Evolutionary conservation across 2,888 invertebrate species (phyloP).

Genomic region (Clivina fossor): DNA sequence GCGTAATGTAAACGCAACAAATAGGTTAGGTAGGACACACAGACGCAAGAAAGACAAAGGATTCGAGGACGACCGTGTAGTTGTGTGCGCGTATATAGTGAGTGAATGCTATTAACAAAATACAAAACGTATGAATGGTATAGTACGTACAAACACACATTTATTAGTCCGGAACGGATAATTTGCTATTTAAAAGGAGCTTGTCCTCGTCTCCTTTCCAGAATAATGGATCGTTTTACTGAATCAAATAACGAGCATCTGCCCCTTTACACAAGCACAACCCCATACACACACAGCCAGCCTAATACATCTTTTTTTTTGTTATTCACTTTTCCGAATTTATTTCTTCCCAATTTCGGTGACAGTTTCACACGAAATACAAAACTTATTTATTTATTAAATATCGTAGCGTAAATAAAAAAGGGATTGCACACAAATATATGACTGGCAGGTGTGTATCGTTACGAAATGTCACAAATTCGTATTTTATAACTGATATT

Average conservation of each 20-base stretch:
- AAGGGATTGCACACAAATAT: too few species aligned
- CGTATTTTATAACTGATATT: conserved; percentile 1
- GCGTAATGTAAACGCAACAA: conserved; percentile 18
- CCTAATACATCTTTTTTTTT: too few species aligned
- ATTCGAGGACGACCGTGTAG: conserved; percentile 52
- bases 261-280: too few species aligned
- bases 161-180: conserved; percentile 23
- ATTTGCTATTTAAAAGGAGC: conserved; percentile 39
- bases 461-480: conserved; percentile 17
- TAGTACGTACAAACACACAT: conserved; percentile 10
- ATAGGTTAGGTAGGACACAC: conserved; percentile 20
- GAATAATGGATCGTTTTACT: conserved; percentile 43
- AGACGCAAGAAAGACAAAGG: conserved; percentile 40
- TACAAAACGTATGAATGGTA: conserved; percentile 14
- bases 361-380: too few species aligned
- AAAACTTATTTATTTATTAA: too few species aligned
- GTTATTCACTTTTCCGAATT: too few species aligned
- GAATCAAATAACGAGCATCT: too few species aligned
- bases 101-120: conserved; percentile 26
- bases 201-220: conserved; percentile 53
- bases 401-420: too few species aligned
- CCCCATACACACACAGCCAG: too few species aligned
- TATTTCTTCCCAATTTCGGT: too few species aligned
- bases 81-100: conserved; percentile 36
- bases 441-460: conserved; percentile 12